Evolutionary conservation across 2,113 vertebrate species (phyloP).

Genomic region (Antigone vipio): DNA sequence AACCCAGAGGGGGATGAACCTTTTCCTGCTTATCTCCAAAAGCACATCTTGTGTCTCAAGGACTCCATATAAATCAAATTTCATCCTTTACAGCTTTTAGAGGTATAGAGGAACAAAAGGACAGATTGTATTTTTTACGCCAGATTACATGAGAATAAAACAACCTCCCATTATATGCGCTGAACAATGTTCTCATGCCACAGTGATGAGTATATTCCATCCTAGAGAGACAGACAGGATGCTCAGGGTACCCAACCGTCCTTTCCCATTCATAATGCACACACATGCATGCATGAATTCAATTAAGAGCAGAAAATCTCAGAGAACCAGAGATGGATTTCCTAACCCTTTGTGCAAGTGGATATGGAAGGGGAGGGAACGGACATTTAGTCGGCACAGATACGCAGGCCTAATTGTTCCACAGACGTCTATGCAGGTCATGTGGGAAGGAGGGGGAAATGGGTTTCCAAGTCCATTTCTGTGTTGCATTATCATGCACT

Average conservation of each 20-base stretch:
- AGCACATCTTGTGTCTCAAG: constrained; percentile 40
- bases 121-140: constrained; percentile 36
- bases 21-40: constrained; percentile 52
- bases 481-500: neutral
- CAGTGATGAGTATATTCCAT: constrained; percentile 36
- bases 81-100: constrained; percentile 39
- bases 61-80: constrained; percentile 43
- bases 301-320: constrained; percentile 47
- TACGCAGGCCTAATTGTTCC: neutral
- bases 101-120: constrained; percentile 27
- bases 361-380: neutral
- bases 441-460: neutral
- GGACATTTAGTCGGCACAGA: constrained; percentile 2
- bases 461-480: constrained; percentile 6
- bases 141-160: constrained; percentile 47
- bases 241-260: neutral
- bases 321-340: constrained; percentile 14
- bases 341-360: constrained; percentile 1
- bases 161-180: constrained; percentile 6
- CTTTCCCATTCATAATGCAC: neutral
- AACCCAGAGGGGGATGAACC: constrained; percentile 29
- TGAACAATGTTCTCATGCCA: constrained; percentile 37
- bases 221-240: neutral
- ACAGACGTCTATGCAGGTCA: neutral
- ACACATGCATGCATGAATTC: constrained; percentile 21